Evolutionary conservation across 2,888 invertebrate species (phyloP).

Genomic region (Amaurobius ferox): DNA sequence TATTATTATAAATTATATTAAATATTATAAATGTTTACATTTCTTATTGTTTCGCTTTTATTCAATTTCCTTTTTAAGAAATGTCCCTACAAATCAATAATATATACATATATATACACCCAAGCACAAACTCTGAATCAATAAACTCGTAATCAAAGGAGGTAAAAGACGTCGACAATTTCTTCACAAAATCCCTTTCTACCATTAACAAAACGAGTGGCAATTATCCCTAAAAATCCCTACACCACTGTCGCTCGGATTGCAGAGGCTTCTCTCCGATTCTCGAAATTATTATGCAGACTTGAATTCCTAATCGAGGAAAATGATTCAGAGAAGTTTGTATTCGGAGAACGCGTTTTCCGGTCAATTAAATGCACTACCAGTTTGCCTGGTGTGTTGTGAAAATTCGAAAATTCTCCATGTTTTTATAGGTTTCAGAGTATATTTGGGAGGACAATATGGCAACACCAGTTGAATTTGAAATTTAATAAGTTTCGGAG

Average conservation of each 20-base stretch:
- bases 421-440: neutral
- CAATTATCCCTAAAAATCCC: neutral
- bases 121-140: too few species aligned
- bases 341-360: slow-evolving; percentile 34
- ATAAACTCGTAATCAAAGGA: too few species aligned
- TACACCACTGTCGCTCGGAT: slow-evolving; percentile 16
- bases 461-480: slow-evolving; percentile 15
- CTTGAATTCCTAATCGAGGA: slow-evolving; percentile 46
- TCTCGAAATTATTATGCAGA: slow-evolving; percentile 45
- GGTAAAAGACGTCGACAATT: too few species aligned
- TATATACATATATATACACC: too few species aligned
- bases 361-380: slow-evolving; percentile 29
- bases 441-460: neutral
- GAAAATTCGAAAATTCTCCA: slow-evolving; percentile 4
- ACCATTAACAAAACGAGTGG: neutral
- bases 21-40: too few species aligned
- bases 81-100: too few species aligned
- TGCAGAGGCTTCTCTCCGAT: neutral
- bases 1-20: too few species aligned
- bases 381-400: neutral
- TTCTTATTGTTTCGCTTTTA: too few species aligned
- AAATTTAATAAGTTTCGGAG: neutral
- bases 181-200: neutral
- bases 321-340: slow-evolving; percentile 31
- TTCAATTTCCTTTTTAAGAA: too few species aligned